Percentiles rank a stretch among this genome's conserved stretches.
Conservation (phyloP, 2,888 invertebrate genomes). For the Sclerodermus sp. region DNA sequence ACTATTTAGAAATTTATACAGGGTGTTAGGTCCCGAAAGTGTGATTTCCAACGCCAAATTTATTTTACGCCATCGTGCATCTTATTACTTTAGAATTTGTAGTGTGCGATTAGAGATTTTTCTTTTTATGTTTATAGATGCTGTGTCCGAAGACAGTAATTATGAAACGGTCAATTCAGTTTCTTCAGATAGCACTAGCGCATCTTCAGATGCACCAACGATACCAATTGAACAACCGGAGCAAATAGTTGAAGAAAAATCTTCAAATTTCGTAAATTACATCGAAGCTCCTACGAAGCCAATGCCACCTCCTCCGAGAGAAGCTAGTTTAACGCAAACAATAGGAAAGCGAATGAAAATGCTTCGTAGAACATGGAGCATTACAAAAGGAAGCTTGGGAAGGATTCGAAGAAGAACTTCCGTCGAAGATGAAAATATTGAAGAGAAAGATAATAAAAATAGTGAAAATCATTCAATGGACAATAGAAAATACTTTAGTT, state of each 20-base stretch:
- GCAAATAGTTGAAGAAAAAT: constrained; percentile 1
- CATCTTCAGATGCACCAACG: constrained; percentile 34
- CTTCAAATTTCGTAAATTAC: not conserved
- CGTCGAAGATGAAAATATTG: constrained; percentile 20
- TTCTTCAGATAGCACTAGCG: constrained; percentile 42
- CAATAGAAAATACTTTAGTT: constrained; percentile 43
- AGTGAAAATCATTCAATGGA: constrained; percentile 26
- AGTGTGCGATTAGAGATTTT: too few species aligned
- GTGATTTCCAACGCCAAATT: too few species aligned
- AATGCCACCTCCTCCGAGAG: constrained; percentile 48
- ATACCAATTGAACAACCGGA: constrained; percentile 7
- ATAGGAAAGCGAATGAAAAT: constrained; percentile 50
- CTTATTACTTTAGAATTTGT: too few species aligned
- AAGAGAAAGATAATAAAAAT: constrained; percentile 22
- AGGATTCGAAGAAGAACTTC: constrained; percentile 44
- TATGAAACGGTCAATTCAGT: constrained; percentile 48
- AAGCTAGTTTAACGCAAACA: constrained; percentile 45
- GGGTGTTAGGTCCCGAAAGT: too few species aligned
- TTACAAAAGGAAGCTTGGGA: constrained; percentile 52
- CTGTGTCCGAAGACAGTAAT: constrained; percentile 49
- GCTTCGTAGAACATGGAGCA: constrained; percentile 51
- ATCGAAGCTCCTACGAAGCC: constrained; percentile 44
- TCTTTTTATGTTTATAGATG: constrained; percentile 29
- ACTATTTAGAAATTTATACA: too few species aligned
- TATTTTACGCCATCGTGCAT: too few species aligned